phyloP scores from a whole-genome alignment of 2,113 vertebrate genomes.

The Carettochelys insculpta region DNA sequence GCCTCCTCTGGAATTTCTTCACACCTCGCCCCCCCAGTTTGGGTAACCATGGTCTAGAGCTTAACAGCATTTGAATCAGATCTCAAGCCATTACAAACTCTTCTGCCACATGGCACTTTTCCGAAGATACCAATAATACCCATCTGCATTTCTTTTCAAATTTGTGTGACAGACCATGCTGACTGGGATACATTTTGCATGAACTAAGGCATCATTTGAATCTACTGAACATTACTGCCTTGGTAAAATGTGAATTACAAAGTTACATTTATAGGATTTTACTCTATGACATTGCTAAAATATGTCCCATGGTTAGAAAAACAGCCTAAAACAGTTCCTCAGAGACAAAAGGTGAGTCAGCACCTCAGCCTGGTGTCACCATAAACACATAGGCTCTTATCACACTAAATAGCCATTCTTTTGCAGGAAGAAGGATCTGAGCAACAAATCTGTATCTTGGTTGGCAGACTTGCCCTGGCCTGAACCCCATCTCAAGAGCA shows the following conservation, averaged over 20 bases:
- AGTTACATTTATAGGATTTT: neutral
- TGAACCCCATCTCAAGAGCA: no score
- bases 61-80: neutral
- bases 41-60: no score
- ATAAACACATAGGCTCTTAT: neutral
- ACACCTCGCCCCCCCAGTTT: no score
- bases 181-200: neutral
- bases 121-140: fast-evolving
- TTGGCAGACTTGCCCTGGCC: neutral
- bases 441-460: neutral
- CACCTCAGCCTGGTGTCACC: neutral
- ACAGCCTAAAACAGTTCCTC: neutral
- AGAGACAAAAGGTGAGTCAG: neutral
- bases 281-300: neutral
- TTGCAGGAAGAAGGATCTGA: neutral
- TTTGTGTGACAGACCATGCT: neutral
- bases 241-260: neutral
- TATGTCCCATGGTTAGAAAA: neutral
- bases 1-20: no score
- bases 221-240: neutral
- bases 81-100: neutral
- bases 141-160: neutral
- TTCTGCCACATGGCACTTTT: neutral
- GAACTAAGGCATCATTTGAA: neutral
- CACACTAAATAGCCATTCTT: neutral